These are phyloP conservation scores for Sceloporus undulatus DNA, from an alignment of 2,113 vertebrate genomes.

Conservation along the genomic window DNA sequence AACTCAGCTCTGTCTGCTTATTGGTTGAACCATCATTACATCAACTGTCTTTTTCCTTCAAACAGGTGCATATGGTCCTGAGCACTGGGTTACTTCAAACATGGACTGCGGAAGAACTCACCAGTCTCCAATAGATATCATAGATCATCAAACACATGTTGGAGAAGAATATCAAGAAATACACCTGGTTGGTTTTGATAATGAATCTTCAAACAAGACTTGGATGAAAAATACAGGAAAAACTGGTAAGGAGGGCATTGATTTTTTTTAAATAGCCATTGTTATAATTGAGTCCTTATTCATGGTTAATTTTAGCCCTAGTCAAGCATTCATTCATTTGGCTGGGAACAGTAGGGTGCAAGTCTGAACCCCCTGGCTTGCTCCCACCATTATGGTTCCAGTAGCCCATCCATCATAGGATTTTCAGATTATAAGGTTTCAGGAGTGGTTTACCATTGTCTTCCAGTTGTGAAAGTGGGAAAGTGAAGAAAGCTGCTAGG, in stretches of 20 bases:
- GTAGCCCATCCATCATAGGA: no score
- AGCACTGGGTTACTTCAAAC: slow-evolving; percentile 90
- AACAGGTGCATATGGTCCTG: slow-evolving; percentile 90
- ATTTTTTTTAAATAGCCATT: background rate
- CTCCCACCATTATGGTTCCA: no score
- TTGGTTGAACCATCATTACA: background rate
- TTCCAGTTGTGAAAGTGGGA: no score
- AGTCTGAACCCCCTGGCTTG: no score
- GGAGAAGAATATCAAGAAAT: slow-evolving; percentile 91
- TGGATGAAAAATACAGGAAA: slow-evolving; percentile 99
- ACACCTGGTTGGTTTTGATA: slow-evolving; percentile 91
- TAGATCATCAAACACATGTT: slow-evolving; percentile 85
- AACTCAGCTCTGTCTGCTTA: background rate
- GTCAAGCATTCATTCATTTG: background rate
- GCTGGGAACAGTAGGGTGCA: no score
- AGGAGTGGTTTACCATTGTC: no score
- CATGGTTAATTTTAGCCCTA: background rate
- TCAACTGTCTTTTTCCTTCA: slow-evolving; percentile 55
- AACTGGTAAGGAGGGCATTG: slow-evolving; percentile 83
- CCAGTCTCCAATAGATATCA: slow-evolving; percentile 94
- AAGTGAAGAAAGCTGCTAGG: no score
- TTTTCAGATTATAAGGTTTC: no score
- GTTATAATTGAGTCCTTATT: background rate
- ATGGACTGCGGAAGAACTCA: slow-evolving; percentile 88
- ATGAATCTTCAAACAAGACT: slow-evolving; percentile 95